phyloP scores from a whole-genome alignment of 2,888 invertebrate genomes.

The Napeogenes inachia region DNA sequence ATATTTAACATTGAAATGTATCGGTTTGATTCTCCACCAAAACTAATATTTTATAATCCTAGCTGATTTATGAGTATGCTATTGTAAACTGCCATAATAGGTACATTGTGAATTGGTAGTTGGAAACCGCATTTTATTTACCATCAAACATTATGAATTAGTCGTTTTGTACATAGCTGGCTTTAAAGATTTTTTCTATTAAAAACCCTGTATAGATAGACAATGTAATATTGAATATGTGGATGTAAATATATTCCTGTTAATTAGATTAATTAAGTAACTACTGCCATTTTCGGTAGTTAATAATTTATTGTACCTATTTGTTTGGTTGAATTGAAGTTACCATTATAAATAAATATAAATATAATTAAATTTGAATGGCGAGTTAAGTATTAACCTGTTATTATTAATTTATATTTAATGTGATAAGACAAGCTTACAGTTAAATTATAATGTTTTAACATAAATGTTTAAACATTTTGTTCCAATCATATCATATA shows the following conservation, averaged over 20 bases:
- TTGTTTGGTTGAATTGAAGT: neutral
- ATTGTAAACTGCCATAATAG: constrained; percentile 18
- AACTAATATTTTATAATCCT: constrained; percentile 13
- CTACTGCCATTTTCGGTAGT: constrained; percentile 39
- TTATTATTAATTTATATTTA: constrained; percentile 2
- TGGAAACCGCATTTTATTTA: constrained; percentile 34
- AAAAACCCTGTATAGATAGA: constrained; percentile 32
- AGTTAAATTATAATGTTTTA: neutral
- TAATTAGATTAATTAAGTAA: constrained; percentile 25
- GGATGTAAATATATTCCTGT: constrained; percentile 37
- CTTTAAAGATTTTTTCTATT: constrained; percentile 35
- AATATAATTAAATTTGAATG: constrained; percentile 3
- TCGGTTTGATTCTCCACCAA: constrained; percentile 11
- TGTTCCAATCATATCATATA: constrained; percentile 6
- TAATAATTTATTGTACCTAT: constrained; percentile 7
- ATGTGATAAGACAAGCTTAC: constrained; percentile 2
- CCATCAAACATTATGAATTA: constrained; percentile 35
- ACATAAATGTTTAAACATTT: neutral
- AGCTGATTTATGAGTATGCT: constrained; percentile 11
- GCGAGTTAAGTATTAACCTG: constrained; percentile 5
- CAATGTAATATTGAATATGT: constrained; percentile 29
- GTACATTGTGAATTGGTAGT: constrained; percentile 23
- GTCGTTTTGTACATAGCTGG: constrained; percentile 45
- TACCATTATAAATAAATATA: neutral
- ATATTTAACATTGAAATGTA: constrained; percentile 1